phyloP scores from a whole-genome alignment of 2,113 vertebrate genomes.

The Tetraodon nigroviridis region DNA sequence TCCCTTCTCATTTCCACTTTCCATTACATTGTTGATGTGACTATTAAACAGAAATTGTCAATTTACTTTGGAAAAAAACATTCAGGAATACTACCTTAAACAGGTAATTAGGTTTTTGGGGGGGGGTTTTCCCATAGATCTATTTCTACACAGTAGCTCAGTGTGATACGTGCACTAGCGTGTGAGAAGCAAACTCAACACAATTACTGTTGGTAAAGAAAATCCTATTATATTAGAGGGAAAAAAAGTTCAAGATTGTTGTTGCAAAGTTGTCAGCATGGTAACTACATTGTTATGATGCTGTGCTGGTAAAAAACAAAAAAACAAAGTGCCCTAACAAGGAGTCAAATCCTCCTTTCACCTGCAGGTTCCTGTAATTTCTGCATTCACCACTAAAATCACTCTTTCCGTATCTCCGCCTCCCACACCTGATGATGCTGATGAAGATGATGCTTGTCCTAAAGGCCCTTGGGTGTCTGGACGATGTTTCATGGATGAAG shows the following conservation, averaged over 20 bases:
- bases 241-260: too few relatives aligned
- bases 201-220: too few relatives aligned
- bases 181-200: too few relatives aligned
- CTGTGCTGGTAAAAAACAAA: too few relatives aligned
- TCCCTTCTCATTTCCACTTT: conserved; percentile 19
- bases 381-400: background rate
- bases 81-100: conserved; percentile 2
- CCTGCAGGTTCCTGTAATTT: background rate
- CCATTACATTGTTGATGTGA: conserved; percentile 13
- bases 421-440: conserved; percentile 28
- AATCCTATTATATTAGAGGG: too few relatives aligned
- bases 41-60: conserved; percentile 8
- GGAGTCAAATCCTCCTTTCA: background rate
- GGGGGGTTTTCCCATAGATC: too few relatives aligned
- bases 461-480: conserved; percentile 22
- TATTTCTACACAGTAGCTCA: too few relatives aligned
- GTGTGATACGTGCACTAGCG: too few relatives aligned
- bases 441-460: conserved; percentile 17
- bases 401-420: background rate
- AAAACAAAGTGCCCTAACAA: too few relatives aligned
- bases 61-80: background rate
- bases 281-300: too few relatives aligned
- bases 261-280: too few relatives aligned
- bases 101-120: conserved; percentile 2
- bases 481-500: conserved; percentile 70